Base-by-base conservation (phyloP, 1,140 invertebrate species). In the Macrobrachium nipponense region DNA sequence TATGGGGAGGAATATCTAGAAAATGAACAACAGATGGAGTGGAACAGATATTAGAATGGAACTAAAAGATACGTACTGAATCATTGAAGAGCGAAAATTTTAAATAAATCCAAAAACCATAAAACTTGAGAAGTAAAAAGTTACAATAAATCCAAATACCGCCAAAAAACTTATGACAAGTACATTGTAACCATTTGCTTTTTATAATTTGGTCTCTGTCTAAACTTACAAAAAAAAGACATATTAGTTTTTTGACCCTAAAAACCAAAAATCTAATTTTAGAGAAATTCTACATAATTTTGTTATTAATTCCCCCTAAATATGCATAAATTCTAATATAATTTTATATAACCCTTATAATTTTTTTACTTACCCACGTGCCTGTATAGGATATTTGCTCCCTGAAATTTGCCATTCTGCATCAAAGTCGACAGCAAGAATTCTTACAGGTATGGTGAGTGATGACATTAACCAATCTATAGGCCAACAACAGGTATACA, bases 401-500 rank as follows among this genome's bases (percentile, higher is more conserved):
- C 60, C 79, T 61, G 72, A 81, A 2, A 44, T 36, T 62, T 61
- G 73, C 86, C 80, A 87, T 3, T 64, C 23, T 51, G 80, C 27
- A 10, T 36, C n/a, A 73, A 70, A 87, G 70, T 82, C 76, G 17
- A 83, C 62, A 18, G 86, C 86, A 77, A 87, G 20, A 43, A 87
- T 60, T 60, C 86, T 77, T n/a, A 87, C 73, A n/a, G 80, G 80
- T 20, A 70, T 36, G n/a, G 20, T 12, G n/a, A 87, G 59, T 27
- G 62, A n/a, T 23, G 80, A 75, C 5, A 62, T 73, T 20, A 87
- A 58, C 86, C 86, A 87, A 62, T 87, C 86, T 17, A 87, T 61
- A 3, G 86, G 86, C 86, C 86, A 87, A 61, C 80, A 82, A 36
- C 73, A 87, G 23, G 80, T 82, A 64, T 73, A 83, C 18, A 60